Evolutionary conservation across 2,888 invertebrate genomes (phyloP), one percentile per base, ranked within the genome.

Genomic region (Xanthia togata): DNA sequence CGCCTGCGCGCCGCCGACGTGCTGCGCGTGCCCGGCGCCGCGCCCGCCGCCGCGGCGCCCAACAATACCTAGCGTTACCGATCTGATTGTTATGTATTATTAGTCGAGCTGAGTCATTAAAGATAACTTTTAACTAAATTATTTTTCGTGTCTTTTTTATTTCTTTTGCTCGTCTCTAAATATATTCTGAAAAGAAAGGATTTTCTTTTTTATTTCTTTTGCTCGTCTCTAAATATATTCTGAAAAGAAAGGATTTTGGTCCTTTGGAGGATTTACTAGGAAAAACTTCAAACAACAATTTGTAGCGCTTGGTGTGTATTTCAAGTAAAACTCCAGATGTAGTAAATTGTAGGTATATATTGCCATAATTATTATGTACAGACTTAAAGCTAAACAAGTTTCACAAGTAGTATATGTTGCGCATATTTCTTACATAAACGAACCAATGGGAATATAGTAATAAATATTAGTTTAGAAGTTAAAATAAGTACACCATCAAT

Each of bases 1-100:
- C 80, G 72, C 47, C 90, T 95, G 70, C 91, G 91, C 87, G 69
- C 75, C 44, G 60, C 53, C 8, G 94, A 95, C 90, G 93, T 95
- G 75, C 85, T 81, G 77, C 88, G 88, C 44, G 78, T 86, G 79
- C 89, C 90, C 63, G 70, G 76, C 67, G 23, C 63, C 71, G 87
- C 70, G 55, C 81, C 80, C 60, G 76, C 67, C 53, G 81, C 68
- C 64, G 26, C 69, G 68, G n/a, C 67, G 68, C 20, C 57, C 35
- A 26, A 14, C 31, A 0, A 4, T 55, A 6, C 47, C 8, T 80
- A 82, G 63, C 41, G n/a, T 20, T 12, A 38, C n/a, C 5, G 14
- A n/a, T 12, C 8, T n/a, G 14, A 35, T 81, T 70, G 76, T 70
- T 79, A 68, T 47, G 35, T 53, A 5, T 35, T 44, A 14, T 60